Conservation (phyloP, 2,797 vertebrate genomes). For the Coracias cyanogaster region DNA sequence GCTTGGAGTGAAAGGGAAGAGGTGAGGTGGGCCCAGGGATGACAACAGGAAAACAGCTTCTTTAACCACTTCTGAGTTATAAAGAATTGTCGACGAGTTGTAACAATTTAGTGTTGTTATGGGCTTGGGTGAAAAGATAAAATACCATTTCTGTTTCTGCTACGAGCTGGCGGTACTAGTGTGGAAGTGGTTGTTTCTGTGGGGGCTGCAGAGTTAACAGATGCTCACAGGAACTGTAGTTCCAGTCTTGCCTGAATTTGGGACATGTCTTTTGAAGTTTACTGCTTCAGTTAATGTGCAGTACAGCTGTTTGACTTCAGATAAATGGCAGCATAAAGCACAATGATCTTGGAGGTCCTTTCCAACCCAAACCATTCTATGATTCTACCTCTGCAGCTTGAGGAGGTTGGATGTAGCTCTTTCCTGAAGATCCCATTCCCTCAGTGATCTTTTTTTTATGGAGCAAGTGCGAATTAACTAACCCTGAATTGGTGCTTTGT, state of each 20-base stretch:
- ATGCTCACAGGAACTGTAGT: conserved; percentile 2
- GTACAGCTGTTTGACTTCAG: not conserved
- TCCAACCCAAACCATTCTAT: too few relatives aligned
- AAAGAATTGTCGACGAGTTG: not conserved
- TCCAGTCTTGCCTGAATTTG: not conserved
- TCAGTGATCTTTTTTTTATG: not conserved
- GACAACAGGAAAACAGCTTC: not conserved
- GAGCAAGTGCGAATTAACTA: conserved; percentile 20
- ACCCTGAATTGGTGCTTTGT: not conserved
- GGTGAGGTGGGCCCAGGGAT: not conserved
- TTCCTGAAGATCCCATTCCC: conserved; percentile 9
- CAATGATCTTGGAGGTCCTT: not conserved
- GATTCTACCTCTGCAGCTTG: not conserved
- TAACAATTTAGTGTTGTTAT: not conserved
- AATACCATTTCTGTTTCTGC: not conserved
- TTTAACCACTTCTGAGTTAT: not conserved
- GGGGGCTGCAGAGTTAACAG: not conserved
- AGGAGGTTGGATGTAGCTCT: not conserved
- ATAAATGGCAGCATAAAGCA: conserved; percentile 9
- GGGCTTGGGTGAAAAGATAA: not conserved
- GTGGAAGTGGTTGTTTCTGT: not conserved
- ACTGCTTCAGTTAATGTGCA: not conserved
- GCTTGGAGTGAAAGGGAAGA: not conserved
- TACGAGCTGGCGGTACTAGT: not conserved
- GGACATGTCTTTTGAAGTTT: not conserved